phyloP scores from a whole-genome alignment of 2,797 vertebrate genomes.

The Apogon talboti region DNA sequence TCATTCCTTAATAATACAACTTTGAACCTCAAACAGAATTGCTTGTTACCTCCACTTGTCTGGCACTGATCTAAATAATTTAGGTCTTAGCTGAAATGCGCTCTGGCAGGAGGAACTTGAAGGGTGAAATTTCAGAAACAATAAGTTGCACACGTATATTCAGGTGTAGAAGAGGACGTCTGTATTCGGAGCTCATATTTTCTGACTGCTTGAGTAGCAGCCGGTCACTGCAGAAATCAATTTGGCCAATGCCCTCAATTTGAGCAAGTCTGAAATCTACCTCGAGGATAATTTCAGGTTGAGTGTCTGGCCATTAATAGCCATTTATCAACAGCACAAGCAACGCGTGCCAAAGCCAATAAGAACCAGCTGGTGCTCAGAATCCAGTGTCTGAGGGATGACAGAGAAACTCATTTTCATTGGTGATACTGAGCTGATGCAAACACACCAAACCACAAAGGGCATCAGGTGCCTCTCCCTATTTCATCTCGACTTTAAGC shows the following conservation, averaged over 20 bases:
- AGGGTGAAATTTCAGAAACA: slow-evolving; percentile 33
- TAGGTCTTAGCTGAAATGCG: not conserved
- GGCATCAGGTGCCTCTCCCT: slow-evolving; percentile 5
- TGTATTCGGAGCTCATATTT: slow-evolving; percentile 51
- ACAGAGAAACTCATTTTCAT: slow-evolving; percentile 33
- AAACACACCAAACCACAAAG: slow-evolving; percentile 44
- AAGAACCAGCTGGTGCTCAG: slow-evolving; percentile 67
- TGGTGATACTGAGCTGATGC: slow-evolving; percentile 13
- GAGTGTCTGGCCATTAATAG: slow-evolving; percentile 69
- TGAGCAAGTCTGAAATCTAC: slow-evolving; percentile 57
- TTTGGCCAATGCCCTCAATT: slow-evolving; percentile 72
- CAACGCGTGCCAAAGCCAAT: slow-evolving; percentile 53
- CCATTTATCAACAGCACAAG: slow-evolving; percentile 60
- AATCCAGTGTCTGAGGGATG: slow-evolving; percentile 37
- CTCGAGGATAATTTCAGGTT: slow-evolving; percentile 55
- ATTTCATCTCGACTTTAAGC: not conserved
- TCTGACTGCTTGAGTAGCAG: slow-evolving; percentile 53
- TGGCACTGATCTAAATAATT: slow-evolving; percentile 14
- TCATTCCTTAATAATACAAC: slow-evolving; percentile 10
- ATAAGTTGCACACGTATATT: slow-evolving; percentile 20
- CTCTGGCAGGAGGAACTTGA: not conserved
- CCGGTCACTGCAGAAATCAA: slow-evolving; percentile 54
- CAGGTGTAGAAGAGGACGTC: slow-evolving; percentile 5
- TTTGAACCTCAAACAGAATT: slow-evolving; percentile 15
- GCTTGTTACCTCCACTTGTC: slow-evolving; percentile 14